These are phyloP conservation scores for Coelogynopora nodosa DNA, from an alignment of 2,888 invertebrate species.

Conservation along the genomic window DNA sequence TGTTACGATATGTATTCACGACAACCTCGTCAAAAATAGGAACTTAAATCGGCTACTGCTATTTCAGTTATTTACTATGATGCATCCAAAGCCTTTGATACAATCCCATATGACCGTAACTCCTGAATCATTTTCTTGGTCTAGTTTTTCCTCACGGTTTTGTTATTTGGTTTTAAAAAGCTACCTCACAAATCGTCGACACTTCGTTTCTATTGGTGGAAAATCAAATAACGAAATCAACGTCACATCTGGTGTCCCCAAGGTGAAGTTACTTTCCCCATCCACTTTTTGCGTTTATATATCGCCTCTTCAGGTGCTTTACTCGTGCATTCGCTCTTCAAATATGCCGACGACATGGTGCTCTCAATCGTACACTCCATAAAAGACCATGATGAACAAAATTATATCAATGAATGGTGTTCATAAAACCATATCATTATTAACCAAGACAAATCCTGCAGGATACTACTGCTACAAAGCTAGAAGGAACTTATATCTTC, in stretches of 20 bases:
- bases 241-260: neutral
- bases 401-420: neutral
- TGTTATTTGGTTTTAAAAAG: neutral
- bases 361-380: neutral
- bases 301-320: neutral
- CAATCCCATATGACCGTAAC: constrained; percentile 14
- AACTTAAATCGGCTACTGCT: neutral
- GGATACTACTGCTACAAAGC: neutral
- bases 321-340: constrained; percentile 13
- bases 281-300: neutral
- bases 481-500: neutral
- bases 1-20: neutral
- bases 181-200: constrained; percentile 18
- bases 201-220: constrained; percentile 7
- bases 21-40: constrained; percentile 7
- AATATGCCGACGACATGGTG: constrained; percentile 26
- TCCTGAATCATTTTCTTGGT: neutral
- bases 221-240: constrained; percentile 15
- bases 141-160: neutral
- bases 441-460: neutral
- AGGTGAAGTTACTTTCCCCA: neutral
- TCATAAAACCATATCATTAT: neutral
- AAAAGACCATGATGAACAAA: neutral
- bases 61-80: constrained; percentile 15
- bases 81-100: constrained; percentile 7